phyloP scores from a whole-genome alignment of 1,140 invertebrate genomes.

The Danaus melanippus region DNA sequence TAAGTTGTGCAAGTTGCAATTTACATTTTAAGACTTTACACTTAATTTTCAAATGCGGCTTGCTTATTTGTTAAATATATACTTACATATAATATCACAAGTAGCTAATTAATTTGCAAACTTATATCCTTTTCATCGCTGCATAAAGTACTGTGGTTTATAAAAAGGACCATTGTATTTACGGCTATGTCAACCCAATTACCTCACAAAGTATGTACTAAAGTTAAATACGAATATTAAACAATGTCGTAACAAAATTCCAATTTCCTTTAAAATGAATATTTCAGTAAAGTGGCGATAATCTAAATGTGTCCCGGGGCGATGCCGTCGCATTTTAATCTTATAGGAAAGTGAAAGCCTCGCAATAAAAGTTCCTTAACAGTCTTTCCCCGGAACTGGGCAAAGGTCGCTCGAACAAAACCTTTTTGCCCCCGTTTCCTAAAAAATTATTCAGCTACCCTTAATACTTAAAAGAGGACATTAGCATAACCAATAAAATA shows the following conservation, averaged over 20 bases:
- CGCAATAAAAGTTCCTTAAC: constrained; percentile 24
- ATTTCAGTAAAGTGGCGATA: constrained; percentile 17
- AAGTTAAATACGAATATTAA: constrained; percentile 16
- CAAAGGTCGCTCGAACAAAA: constrained; percentile 18
- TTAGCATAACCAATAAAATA: too few species aligned
- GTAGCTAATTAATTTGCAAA: too few species aligned
- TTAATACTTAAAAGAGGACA: background rate
- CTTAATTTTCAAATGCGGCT: too few species aligned
- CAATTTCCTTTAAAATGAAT: constrained; percentile 26
- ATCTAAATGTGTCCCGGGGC: constrained; percentile 16
- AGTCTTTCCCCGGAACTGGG: constrained; percentile 18
- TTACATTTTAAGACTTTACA: too few species aligned
- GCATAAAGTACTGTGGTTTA: too few species aligned
- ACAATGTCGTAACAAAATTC: constrained; percentile 14
- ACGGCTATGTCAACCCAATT: too few species aligned
- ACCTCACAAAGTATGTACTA: constrained; percentile 1
- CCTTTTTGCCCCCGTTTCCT: constrained; percentile 8
- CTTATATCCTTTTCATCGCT: too few species aligned
- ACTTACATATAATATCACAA: too few species aligned
- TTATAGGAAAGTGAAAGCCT: constrained; percentile 20
- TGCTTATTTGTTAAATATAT: too few species aligned
- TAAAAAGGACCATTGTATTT: too few species aligned
- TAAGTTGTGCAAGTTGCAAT: too few species aligned
- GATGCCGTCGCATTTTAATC: constrained; percentile 21
- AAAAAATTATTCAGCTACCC: constrained; percentile 16